These are phyloP conservation scores for Tetraodon nigroviridis DNA, from an alignment of 2,113 vertebrate genomes.

Conservation along the genomic window DNA sequence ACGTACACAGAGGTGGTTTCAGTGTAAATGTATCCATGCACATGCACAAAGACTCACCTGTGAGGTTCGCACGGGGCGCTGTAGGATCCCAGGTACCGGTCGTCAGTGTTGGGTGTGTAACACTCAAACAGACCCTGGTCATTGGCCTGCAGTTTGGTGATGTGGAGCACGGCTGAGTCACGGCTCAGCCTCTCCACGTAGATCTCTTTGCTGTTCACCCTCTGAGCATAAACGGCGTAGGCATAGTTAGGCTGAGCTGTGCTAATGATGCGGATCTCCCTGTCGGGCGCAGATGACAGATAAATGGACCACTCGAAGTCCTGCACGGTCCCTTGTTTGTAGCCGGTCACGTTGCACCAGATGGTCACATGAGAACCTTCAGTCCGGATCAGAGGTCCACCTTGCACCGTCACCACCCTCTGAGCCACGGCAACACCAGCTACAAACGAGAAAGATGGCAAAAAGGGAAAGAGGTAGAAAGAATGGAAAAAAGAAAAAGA, in stretches of 20 bases:
- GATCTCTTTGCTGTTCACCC: conserved; percentile 83
- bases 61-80: conserved; percentile 83
- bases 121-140: conserved; percentile 82
- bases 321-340: conserved; percentile 78
- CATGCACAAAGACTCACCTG: conserved; percentile 75
- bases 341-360: conserved; percentile 91
- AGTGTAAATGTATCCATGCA: not conserved
- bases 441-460: conserved; percentile 1
- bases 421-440: conserved; percentile 75
- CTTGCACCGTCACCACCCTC: conserved; percentile 83
- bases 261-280: conserved; percentile 93
- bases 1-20: not conserved
- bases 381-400: conserved; percentile 83
- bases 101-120: conserved; percentile 81
- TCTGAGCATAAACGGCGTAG: conserved; percentile 84
- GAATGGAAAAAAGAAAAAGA: conserved; percentile 7
- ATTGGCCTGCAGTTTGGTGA: conserved; percentile 82
- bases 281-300: conserved; percentile 75
- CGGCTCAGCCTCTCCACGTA: conserved; percentile 83
- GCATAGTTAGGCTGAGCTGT: conserved; percentile 85
- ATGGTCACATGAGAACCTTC: conserved; percentile 89
- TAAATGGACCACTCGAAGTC: conserved; percentile 97
- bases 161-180: conserved; percentile 81
- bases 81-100: conserved; percentile 76
- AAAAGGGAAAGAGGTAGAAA: not conserved